Percentiles rank a stretch among this genome's conserved stretches.
phyloP scores from a whole-genome alignment of 2,113 vertebrate genomes.

The Alouatta palliata region DNA sequence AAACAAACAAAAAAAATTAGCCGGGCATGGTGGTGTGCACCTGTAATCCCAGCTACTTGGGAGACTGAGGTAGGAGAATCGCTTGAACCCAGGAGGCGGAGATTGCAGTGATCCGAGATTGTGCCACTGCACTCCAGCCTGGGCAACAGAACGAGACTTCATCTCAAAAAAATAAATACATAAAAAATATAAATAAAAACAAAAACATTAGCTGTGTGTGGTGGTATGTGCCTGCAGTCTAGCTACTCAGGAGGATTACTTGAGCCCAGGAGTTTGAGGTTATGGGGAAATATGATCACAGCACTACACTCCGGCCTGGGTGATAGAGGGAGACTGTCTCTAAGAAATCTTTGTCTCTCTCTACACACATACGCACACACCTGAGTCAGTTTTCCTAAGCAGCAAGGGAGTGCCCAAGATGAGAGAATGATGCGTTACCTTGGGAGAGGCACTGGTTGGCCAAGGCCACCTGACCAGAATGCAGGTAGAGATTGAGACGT shows the following conservation, averaged over 20 bases:
- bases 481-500: slow-evolving; percentile 94
- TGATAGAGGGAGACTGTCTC: not conserved
- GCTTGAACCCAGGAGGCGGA: too few relatives aligned
- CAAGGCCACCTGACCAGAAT: slow-evolving; percentile 96
- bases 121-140: too few relatives aligned
- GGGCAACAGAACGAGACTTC: too few relatives aligned
- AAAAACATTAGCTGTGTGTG: not conserved
- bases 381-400: not conserved
- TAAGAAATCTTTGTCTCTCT: not conserved
- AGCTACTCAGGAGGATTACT: not conserved
- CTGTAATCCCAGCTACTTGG: too few relatives aligned
- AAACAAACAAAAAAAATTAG: too few relatives aligned
- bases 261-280: not conserved
- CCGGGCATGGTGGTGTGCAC: too few relatives aligned
- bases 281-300: not conserved
- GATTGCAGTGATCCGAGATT: too few relatives aligned
- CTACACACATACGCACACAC: not conserved
- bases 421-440: slow-evolving; percentile 84
- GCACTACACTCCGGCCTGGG: not conserved
- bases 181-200: not conserved
- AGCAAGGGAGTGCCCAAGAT: not conserved
- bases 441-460: slow-evolving; percentile 99
- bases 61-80: too few relatives aligned
- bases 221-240: not conserved
- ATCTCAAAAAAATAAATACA: too few relatives aligned